Conservation (phyloP, 1,140 invertebrate genomes). For the Gerris buenoi region DNA sequence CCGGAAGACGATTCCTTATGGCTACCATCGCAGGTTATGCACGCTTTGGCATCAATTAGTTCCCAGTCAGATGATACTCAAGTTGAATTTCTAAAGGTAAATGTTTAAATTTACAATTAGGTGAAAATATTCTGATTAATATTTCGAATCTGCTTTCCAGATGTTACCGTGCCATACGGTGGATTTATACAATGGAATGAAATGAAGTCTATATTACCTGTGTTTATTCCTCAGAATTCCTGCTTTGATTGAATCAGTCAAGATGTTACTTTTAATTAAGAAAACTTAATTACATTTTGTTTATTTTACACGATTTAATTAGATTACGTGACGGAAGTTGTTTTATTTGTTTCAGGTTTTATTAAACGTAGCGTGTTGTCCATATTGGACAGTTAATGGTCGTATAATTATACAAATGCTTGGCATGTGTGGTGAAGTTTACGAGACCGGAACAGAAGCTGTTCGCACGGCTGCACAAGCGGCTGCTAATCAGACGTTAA, state of each 20-base stretch:
- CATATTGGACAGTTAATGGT: slow-evolving; percentile 67
- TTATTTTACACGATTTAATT: too few relatives aligned
- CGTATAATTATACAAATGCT: slow-evolving; percentile 62
- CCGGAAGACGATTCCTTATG: slow-evolving; percentile 80
- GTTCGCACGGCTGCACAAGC: slow-evolving; percentile 65
- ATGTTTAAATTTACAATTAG: too few relatives aligned
- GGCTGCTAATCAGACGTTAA: slow-evolving; percentile 62
- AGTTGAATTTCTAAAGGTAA: slow-evolving; percentile 53
- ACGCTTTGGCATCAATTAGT: slow-evolving; percentile 60
- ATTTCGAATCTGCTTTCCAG: too few relatives aligned
- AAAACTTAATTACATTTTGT: too few relatives aligned
- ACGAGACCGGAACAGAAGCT: slow-evolving; percentile 54
- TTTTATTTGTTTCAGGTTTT: slow-evolving; percentile 45
- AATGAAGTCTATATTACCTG: too few relatives aligned
- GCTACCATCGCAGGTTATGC: slow-evolving; percentile 75
- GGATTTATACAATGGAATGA: too few relatives aligned
- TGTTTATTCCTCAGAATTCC: too few relatives aligned
- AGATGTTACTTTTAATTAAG: too few relatives aligned
- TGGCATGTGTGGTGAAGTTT: slow-evolving; percentile 55
- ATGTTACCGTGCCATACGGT: too few relatives aligned
- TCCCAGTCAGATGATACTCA: slow-evolving; percentile 57
- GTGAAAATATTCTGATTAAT: too few relatives aligned
- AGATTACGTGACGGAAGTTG: too few relatives aligned
- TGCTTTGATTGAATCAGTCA: too few relatives aligned
- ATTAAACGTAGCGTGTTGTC: slow-evolving; percentile 61